Evolutionary conservation across 2,113 vertebrate species (phyloP).

Genomic region (Chloroceryle aenea): DNA sequence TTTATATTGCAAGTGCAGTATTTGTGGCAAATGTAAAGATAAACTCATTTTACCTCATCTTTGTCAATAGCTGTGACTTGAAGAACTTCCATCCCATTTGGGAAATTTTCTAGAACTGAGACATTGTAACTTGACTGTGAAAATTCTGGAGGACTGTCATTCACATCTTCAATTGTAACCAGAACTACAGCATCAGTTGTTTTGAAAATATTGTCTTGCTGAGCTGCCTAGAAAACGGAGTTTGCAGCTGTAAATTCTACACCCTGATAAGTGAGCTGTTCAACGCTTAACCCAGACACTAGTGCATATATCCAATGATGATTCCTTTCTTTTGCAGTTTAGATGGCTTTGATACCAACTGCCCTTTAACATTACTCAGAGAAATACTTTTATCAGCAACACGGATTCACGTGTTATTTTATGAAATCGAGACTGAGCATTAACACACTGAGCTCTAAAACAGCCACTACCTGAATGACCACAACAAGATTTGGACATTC

Average conservation of each 20-base stretch:
- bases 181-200: slow-evolving; percentile 71
- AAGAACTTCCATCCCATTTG: slow-evolving; percentile 59
- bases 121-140: slow-evolving; percentile 55
- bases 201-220: slow-evolving; percentile 76
- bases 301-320: background rate
- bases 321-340: background rate
- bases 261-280: background rate
- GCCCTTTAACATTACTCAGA: background rate
- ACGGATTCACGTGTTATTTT: background rate
- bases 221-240: slow-evolving; percentile 73
- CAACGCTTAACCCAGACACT: background rate
- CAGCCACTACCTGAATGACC: slow-evolving; percentile 75
- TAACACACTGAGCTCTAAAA: background rate
- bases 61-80: slow-evolving; percentile 66
- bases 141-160: slow-evolving; percentile 75
- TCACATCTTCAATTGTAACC: slow-evolving; percentile 73
- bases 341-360: background rate
- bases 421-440: background rate
- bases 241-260: background rate
- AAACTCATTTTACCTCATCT: slow-evolving; percentile 71
- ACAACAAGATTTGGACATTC: slow-evolving; percentile 61
- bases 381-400: background rate
- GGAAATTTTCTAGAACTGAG: slow-evolving; percentile 76
- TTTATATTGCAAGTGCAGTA: background rate
- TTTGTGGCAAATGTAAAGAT: background rate